These are phyloP conservation scores for Allacma fusca DNA, from an alignment of 2,888 invertebrate species.

Conservation along the genomic window DNA sequence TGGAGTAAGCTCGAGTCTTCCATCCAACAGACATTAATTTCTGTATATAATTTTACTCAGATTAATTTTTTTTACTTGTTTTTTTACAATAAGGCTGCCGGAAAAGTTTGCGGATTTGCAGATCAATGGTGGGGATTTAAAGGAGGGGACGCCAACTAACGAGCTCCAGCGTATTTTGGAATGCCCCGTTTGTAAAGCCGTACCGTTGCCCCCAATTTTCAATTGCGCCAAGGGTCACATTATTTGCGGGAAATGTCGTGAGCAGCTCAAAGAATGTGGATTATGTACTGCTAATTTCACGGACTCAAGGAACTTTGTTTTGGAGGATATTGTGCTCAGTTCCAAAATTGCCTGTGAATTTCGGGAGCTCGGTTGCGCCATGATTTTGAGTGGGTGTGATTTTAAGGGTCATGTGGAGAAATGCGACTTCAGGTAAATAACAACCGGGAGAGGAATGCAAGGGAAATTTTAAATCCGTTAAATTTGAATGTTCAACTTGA, in stretches of 20 bases:
- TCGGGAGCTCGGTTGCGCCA: background rate
- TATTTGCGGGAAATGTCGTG: slow-evolving; percentile 16
- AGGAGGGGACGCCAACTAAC: background rate
- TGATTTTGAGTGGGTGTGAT: background rate
- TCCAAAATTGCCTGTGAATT: slow-evolving; percentile 11
- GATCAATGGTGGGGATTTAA: slow-evolving; percentile 5
- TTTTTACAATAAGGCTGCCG: no score
- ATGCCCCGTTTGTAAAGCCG: background rate
- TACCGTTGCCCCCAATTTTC: background rate
- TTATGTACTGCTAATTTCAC: background rate
- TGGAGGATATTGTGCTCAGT: background rate
- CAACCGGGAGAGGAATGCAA: background rate
- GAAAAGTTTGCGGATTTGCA: no score
- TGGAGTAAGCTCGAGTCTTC: no score
- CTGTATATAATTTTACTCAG: no score
- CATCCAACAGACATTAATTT: no score
- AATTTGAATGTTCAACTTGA: no score
- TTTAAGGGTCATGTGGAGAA: background rate
- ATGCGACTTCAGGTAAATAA: background rate
- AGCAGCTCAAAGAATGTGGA: background rate
- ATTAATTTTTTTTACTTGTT: no score
- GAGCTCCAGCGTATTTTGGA: slow-evolving; percentile 8
- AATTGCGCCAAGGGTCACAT: slow-evolving; percentile 3
- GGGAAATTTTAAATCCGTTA: no score
- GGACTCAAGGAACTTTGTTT: background rate